Base-by-base conservation (phyloP, 2,888 invertebrate genomes). In the Oscheius onirici region DNA sequence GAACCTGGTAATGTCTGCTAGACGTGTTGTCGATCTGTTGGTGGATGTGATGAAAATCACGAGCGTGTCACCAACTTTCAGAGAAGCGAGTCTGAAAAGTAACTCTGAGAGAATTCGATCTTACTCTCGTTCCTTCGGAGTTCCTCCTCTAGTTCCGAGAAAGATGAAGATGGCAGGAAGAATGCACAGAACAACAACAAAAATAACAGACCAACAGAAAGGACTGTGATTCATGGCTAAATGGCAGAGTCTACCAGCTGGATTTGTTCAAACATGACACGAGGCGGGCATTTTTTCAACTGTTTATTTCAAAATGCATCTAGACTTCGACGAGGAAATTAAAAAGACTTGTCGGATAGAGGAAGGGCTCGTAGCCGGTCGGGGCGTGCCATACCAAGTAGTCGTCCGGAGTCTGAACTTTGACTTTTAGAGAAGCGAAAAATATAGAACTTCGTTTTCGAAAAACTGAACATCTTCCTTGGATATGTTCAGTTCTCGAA, bases 1-100 rank as follows among this genome's bases (percentile, higher is more conserved):
- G n/a, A 52, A 58, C 58, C 41, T 58, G 13, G 58, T 58, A 6
- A 58, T n/a, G 20, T 58, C 58, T 17, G 58, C 58, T 0, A 41
- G 40, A n/a, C 58, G 40, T 6, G 40, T 58, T 11, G 58, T 20
- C 8, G 58, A 58, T 41, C 58, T 40, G n/a, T 40, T 58, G 17
- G 58, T 58, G 2, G 58, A 40, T 20, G 58, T 58, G 8, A 58
- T 41, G 41, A 58, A 58, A 8, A 58, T 22, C 1, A 58, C 20
- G 1, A 55, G 13, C 2, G 55, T 55, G 28, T 26, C 11, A 3
- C 26, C 55, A 26, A 26, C 13, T 11, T 55, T 8, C 8, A 34
- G 24, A 51, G 20, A 10, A 11, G 20, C 51, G 20, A 17, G 51
- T 51, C 51, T 51, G 20, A n/a, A n/a, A n/a, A n/a, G n/a, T n/a